Conservation (phyloP, 2,797 vertebrate genomes). For the Parauchenoglanis punctatus region DNA sequence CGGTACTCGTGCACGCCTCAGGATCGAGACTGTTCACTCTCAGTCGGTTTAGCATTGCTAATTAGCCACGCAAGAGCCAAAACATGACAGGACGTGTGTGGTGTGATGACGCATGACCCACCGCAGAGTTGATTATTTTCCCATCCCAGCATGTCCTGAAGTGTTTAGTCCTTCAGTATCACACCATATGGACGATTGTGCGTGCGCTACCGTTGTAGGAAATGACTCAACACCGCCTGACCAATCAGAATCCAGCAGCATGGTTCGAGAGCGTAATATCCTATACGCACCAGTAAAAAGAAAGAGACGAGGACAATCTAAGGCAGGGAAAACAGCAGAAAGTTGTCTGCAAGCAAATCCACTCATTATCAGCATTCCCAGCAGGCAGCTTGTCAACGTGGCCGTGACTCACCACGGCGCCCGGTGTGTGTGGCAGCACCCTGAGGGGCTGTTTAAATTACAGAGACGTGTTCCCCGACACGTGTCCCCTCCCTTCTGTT, state of each 20-base stretch:
- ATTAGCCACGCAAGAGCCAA: background rate
- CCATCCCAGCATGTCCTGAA: background rate
- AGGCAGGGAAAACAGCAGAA: too few relatives aligned
- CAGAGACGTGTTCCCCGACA: background rate
- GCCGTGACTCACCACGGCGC: background rate
- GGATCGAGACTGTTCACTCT: background rate
- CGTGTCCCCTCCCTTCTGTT: background rate
- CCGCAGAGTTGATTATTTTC: background rate
- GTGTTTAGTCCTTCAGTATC: background rate
- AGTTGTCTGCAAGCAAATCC: background rate
- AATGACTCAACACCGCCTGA: background rate
- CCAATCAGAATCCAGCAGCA: background rate
- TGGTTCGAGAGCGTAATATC: background rate
- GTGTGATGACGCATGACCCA: background rate
- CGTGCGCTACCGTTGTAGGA: too few relatives aligned
- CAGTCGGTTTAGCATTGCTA: background rate
- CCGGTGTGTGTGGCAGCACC: background rate
- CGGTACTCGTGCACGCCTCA: background rate
- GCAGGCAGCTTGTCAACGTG: background rate
- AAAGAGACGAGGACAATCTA: background rate
- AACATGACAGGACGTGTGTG: background rate
- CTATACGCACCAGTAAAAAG: background rate
- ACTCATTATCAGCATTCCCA: background rate
- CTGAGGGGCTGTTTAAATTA: slow-evolving; percentile 1
- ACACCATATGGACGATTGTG: background rate